Evolutionary conservation across 2,797 vertebrate species (phyloP).

Genomic region (Carduelis carduelis): DNA sequence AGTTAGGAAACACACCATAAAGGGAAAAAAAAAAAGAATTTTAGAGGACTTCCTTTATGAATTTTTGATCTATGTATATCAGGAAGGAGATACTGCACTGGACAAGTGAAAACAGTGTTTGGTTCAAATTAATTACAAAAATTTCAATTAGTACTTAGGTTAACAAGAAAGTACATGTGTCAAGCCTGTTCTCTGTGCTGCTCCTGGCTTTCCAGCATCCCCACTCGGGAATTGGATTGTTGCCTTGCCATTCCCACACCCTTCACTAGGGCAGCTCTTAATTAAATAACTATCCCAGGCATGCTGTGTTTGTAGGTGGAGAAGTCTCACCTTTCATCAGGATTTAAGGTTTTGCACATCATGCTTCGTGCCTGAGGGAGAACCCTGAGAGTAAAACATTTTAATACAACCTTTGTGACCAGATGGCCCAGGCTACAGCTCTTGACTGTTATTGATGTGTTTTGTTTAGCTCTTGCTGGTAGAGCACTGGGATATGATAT

Average conservation of each 20-base stretch:
- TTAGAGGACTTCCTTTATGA: background rate
- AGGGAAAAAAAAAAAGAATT: background rate
- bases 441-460: background rate
- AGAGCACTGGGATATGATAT: background rate
- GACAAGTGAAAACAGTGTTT: background rate
- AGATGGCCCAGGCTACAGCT: slow-evolving; percentile 31
- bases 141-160: background rate
- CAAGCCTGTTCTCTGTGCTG: background rate
- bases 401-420: background rate
- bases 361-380: slow-evolving; percentile 6
- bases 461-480: slow-evolving; percentile 40
- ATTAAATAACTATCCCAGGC: background rate
- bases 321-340: slow-evolving; percentile 23
- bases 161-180: background rate
- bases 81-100: background rate
- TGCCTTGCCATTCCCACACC: background rate
- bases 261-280: background rate
- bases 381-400: slow-evolving; percentile 12
- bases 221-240: background rate
- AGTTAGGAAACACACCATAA: background rate
- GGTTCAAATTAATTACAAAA: background rate
- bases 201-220: background rate
- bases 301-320: background rate
- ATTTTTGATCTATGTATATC: background rate
- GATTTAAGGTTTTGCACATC: background rate